Evolutionary conservation across 2,113 vertebrate species (phyloP).

Genomic region (Hippocampus barbouri): DNA sequence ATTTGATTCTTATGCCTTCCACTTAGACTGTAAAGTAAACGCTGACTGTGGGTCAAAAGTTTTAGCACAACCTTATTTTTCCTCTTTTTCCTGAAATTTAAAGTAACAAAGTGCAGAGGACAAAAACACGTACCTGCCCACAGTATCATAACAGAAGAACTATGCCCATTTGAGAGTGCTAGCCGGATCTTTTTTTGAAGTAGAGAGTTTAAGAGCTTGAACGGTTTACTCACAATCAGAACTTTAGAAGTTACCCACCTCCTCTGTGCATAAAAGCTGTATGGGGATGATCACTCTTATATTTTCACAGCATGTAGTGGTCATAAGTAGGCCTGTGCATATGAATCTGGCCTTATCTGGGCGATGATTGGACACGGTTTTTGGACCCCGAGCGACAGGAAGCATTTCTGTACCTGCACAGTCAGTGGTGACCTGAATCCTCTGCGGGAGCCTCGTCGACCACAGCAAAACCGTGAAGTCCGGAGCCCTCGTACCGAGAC

Average conservation of each 20-base stretch:
- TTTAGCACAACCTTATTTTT: background rate
- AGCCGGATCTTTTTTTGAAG: background rate
- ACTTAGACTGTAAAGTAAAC: background rate
- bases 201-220: background rate
- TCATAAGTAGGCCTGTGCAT: no score
- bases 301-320: no score
- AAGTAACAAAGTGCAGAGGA: background rate
- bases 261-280: background rate
- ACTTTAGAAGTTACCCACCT: background rate
- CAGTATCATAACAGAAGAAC: background rate
- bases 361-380: no score
- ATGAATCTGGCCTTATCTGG: no score
- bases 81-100: background rate
- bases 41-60: background rate
- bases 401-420: no score
- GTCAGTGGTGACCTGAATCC: no score
- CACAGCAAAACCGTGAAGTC: no score
- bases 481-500: no score
- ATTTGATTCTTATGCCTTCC: background rate
- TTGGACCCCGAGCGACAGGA: no score
- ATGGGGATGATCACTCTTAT: background rate
- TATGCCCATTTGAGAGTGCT: background rate
- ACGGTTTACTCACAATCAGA: background rate
- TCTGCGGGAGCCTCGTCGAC: no score
- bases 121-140: background rate